Conservation (phyloP, 2,888 invertebrate genomes). For the Panorpa germanica region DNA sequence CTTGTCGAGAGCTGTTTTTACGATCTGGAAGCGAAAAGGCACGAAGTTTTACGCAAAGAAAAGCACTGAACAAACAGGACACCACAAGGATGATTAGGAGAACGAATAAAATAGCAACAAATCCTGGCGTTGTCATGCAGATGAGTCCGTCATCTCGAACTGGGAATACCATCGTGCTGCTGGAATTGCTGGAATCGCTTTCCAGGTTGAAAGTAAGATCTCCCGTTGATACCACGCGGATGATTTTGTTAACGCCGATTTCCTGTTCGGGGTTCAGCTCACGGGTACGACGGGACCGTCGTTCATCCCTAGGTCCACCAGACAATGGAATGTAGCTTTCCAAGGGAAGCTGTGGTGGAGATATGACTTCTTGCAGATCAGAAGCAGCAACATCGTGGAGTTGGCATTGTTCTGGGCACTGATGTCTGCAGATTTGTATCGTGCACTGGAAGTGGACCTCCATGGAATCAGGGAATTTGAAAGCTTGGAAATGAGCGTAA, state of each 20-base stretch:
- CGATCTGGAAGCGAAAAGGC: constrained; percentile 39
- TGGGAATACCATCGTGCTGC: constrained; percentile 51
- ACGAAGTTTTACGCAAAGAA: constrained; percentile 63
- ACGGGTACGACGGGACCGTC: constrained; percentile 45
- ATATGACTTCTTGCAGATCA: constrained; percentile 49
- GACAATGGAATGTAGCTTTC: constrained; percentile 44
- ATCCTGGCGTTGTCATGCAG: constrained; percentile 90
- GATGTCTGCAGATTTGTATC: constrained; percentile 82
- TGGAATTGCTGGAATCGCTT: constrained; percentile 32
- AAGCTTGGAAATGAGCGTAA: constrained; percentile 87
- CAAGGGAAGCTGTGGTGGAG: constrained; percentile 36
- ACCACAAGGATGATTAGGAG: constrained; percentile 64
- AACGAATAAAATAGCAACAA: constrained; percentile 68
- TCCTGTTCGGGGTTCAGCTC: constrained; percentile 47
- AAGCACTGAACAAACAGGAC: constrained; percentile 71
- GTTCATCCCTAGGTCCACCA: constrained; percentile 52
- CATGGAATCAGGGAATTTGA: constrained; percentile 93
- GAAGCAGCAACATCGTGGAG: constrained; percentile 36
- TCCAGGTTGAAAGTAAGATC: constrained; percentile 72
- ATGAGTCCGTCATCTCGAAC: constrained; percentile 51
- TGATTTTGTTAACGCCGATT: constrained; percentile 76
- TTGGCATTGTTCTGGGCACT: constrained; percentile 79
- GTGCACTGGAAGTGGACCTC: constrained; percentile 93
- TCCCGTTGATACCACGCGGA: constrained; percentile 80
- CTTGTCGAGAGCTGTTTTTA: constrained; percentile 16